Evolutionary conservation across 2,113 vertebrate genomes (phyloP), one percentile per base, ranked within the genome.

Genomic region (Hassar affinis): DNA sequence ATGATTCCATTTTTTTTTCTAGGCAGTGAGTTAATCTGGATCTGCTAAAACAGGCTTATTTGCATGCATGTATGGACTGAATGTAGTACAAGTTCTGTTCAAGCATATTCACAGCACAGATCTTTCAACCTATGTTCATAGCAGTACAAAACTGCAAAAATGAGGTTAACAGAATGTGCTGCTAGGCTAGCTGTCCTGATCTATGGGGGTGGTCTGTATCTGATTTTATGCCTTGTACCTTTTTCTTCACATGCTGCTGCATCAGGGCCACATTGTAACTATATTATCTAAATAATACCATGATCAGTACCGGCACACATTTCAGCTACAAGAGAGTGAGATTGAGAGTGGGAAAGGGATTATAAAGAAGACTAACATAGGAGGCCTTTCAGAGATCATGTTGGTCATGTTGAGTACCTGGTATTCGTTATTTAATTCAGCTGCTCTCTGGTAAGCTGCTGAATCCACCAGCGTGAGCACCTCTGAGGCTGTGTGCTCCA

Each of bases 401-500:
- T 75, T 78, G 20, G 82, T 57, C 35, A 20, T 69, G 82, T 81
- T 84, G 51, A 85, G 81, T 61, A 72, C 79, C 74, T 86, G 66
- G 51, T 69, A 22, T 82, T 83, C 74, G 22, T 79, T 82, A 83
- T 86, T 89, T 86, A 85, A 85, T 85, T 89, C 86, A 86, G 83
- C 66, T 85, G 83, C 72, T 87, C 81, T 87, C 52, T 84, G 86
- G 85, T 87, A 84, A 83, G 74, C 81, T 78, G 75, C 66, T 57
- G 78, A 84, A 84, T 88, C 75, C 81, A 71, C 85, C 57, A 84
- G 85, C 84, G 47, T 54, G 78, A 81, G 84, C 80, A 81, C 83
- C 80, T 86, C 56, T 45, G 84, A 85, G 84, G 87, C 82, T 79
- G 80, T 85, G 30, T 83, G 87, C 82, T 83, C 84, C 88, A 52